Evolutionary conservation across 2,113 vertebrate genomes (phyloP).

Genomic region (Heptranchias perlo): DNA sequence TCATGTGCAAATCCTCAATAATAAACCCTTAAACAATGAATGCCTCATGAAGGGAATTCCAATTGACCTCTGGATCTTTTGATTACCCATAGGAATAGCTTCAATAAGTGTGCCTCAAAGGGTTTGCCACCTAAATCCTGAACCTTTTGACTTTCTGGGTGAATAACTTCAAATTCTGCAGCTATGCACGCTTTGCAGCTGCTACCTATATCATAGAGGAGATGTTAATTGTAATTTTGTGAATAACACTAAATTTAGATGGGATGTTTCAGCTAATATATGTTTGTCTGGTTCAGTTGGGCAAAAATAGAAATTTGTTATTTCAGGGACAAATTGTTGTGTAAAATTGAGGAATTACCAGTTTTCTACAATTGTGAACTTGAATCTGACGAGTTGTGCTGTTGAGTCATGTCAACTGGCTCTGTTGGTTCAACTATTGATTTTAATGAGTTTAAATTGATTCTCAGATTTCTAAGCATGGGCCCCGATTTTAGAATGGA

Average conservation of each 20-base stretch:
- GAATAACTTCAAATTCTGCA: not conserved
- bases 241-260: not conserved
- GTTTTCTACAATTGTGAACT: not conserved
- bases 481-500: too few relatives aligned
- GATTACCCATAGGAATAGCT: not conserved
- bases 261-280: not conserved
- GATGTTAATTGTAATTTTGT: not conserved
- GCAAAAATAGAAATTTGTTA: not conserved
- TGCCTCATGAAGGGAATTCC: not conserved
- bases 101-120: not conserved
- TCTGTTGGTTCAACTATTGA: not conserved
- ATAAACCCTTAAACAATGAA: not conserved
- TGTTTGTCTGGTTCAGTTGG: not conserved
- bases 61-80: not conserved
- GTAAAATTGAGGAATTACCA: not conserved
- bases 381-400: not conserved
- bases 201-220: not conserved
- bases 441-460: not conserved
- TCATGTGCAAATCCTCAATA: not conserved
- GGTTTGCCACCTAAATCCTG: not conserved
- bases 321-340: not conserved
- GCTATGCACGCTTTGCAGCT: not conserved
- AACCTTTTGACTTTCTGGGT: not conserved
- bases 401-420: not conserved
- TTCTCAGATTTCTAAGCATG: not conserved